A percentile compares a stretch with the other conserved stretches of the same genome.
Evolutionary conservation across 2,888 invertebrate genomes (phyloP).

Genomic region (Eristalis tenax): DNA sequence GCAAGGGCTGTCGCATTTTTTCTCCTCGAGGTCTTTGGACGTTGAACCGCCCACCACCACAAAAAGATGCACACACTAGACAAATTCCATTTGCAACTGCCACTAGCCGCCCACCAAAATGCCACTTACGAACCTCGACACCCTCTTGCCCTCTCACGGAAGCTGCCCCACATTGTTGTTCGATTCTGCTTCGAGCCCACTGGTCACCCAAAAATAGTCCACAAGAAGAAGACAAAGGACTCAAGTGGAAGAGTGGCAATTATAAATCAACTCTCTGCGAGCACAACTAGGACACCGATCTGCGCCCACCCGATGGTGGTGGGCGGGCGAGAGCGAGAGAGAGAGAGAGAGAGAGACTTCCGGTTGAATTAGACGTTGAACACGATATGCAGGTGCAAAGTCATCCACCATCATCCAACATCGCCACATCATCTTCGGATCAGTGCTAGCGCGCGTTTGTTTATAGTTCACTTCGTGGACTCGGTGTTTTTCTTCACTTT

Average conservation of each 20-base stretch:
- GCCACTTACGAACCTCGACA: neutral
- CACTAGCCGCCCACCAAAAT: no score
- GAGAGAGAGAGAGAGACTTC: conserved; percentile 31
- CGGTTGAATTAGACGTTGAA: conserved; percentile 38
- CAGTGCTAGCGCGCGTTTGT: conserved; percentile 17
- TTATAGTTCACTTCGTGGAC: conserved; percentile 24
- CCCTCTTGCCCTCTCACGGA: neutral
- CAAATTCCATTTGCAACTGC: no score
- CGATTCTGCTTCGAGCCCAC: neutral
- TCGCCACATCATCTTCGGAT: conserved; percentile 9
- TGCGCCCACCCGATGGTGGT: conserved; percentile 35
- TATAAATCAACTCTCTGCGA: conserved; percentile 47
- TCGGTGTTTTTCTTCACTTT: conserved; percentile 13
- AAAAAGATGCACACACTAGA: no score
- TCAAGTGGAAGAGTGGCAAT: conserved; percentile 11
- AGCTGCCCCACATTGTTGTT: neutral
- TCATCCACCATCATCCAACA: conserved; percentile 1
- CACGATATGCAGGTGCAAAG: conserved; percentile 58
- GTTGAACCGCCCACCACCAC: no score
- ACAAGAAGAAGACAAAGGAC: conserved; percentile 40
- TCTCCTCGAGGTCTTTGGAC: no score
- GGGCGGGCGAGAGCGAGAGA: neutral
- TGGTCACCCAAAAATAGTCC: conserved; percentile 11
- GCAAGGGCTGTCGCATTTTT: no score
- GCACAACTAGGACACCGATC: conserved; percentile 52